Evolutionary conservation across 2,113 vertebrate species (phyloP).

Genomic region (Anolis carolinensis): DNA sequence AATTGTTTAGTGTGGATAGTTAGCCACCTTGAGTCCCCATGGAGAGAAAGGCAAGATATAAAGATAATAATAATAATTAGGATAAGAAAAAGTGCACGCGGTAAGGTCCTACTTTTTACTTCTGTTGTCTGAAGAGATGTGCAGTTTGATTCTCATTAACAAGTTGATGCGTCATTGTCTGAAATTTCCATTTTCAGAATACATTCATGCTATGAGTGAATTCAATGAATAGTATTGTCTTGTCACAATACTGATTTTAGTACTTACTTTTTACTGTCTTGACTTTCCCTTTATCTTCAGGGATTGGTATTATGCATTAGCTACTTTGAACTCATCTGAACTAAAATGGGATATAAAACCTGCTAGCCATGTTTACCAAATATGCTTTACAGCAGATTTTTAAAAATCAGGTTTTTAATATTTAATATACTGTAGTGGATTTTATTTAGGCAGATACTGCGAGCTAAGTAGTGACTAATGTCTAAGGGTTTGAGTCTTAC

Average conservation of each 20-base stretch:
- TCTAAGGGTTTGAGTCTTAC: no score
- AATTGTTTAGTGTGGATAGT: no score
- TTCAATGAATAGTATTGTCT: background rate
- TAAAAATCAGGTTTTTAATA: background rate
- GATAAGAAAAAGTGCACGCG: no score
- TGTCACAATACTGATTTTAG: no score
- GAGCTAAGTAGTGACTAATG: no score
- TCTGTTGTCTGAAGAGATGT: background rate
- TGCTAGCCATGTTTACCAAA: background rate
- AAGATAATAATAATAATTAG: no score
- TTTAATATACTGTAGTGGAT: background rate
- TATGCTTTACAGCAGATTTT: background rate
- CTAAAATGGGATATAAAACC: background rate
- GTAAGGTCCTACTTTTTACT: no score
- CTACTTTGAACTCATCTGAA: background rate
- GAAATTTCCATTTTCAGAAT: no score
- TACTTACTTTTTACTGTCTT: background rate
- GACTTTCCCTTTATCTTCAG: background rate
- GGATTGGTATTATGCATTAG: background rate
- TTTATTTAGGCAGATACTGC: background rate
- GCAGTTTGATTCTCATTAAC: background rate
- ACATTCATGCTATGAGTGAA: background rate
- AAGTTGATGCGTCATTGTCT: no score
- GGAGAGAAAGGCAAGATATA: no score
- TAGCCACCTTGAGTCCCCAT: no score